Evolutionary conservation across 1,140 invertebrate genomes (phyloP).

Genomic region (Rhagoletis zephyria): DNA sequence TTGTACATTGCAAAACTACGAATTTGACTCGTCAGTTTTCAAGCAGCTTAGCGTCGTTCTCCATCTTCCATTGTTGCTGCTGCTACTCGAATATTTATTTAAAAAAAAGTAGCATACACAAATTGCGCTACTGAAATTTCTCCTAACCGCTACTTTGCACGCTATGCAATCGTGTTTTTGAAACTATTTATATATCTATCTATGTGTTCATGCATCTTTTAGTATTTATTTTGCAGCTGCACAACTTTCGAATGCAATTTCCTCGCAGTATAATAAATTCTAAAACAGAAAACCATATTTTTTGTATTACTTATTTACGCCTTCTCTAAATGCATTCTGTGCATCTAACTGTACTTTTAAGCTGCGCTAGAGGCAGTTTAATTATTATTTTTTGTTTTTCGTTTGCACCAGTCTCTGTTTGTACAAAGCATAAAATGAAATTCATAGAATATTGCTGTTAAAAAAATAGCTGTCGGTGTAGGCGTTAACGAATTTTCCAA

Average conservation of each 20-base stretch:
- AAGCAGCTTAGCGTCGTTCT: no score
- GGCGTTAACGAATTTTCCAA: conserved; percentile 20
- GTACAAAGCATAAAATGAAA: not conserved
- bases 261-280: not conserved
- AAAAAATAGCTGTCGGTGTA: conserved; percentile 12
- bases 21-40: no score
- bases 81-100: no score
- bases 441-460: not conserved
- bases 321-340: not conserved
- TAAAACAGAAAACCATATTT: not conserved
- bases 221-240: conserved; percentile 10
- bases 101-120: no score
- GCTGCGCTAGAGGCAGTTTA: not conserved
- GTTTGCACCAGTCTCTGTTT: not conserved
- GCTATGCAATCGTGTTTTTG: no score
- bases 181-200: not conserved
- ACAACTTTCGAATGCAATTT: not conserved
- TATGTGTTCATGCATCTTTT: not conserved
- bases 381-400: conserved; percentile 19
- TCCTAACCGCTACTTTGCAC: no score
- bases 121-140: no score
- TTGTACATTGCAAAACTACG: not conserved
- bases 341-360: not conserved
- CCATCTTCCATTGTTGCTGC: no score
- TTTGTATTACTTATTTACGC: no score